Evolutionary conservation across 2,797 vertebrate genomes (phyloP), one percentile per base, ranked within the genome.

Genomic region (Vultur gryphus): DNA sequence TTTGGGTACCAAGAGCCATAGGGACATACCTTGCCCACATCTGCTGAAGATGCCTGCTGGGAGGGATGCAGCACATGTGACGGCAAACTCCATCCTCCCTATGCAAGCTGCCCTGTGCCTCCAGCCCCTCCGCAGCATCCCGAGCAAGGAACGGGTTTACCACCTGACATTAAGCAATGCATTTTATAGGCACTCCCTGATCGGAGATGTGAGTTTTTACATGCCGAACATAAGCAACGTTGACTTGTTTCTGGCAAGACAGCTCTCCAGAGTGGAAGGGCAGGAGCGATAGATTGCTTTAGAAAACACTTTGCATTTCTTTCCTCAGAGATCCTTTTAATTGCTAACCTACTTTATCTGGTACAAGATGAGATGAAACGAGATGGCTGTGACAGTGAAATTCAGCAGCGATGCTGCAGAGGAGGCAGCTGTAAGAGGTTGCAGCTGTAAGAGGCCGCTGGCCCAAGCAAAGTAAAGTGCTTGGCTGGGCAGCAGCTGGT

Each of bases 331-430:
- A 41, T n/a, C 19, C 37, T 88, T 67, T 48, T 54, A 35, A 43
- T 43, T 80, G 13, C 57, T 25, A 29, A 1, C 25, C 8, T 69
- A 2, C 49, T 31, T 48, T 21, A 8, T 17, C 29, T 33, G 44
- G 29, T 35, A 52, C 6, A 3, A 71, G 41, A 33, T 24, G 21
- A 93, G 24, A 7, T 33, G 28, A 59, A 75, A 28, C 2, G 1
- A 72, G 46, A 6, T 5, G 24, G 29, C 31, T 65, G 75, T 13
- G 65, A 21, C 35, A 31, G 29, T 24, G 66, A 67, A 59, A 57
- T 43, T 69, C 71, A 48, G 49, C 2, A 7, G 21, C 0, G 1
- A 41, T 7, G 43, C 17, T 33, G 41, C 41, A 52, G 17, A 46
- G 31, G 18, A 35, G 24, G 55, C 25, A 43, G 48, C 26, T 52